Percentiles rank a stretch among this genome's conserved stretches.
Evolutionary conservation across 2,113 vertebrate genomes (phyloP).

Genomic region (Elephas maximus): DNA sequence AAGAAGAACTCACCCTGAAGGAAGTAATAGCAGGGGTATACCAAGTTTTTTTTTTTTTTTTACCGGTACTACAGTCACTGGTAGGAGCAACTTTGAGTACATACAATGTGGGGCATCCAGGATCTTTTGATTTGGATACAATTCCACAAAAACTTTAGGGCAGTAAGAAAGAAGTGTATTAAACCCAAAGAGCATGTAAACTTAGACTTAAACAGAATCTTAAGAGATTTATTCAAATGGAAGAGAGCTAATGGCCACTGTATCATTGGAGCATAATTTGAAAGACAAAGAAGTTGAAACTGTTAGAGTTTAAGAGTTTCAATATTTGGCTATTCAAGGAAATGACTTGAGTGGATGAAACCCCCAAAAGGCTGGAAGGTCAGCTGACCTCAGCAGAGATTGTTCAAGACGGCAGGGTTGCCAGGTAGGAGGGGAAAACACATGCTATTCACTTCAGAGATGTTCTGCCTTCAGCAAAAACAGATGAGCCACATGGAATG

Average conservation of each 20-base stretch:
- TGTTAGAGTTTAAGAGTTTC: not conserved
- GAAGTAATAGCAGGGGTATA: not conserved
- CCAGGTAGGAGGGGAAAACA: not conserved
- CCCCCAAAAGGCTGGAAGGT: not conserved
- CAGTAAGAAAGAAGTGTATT: not conserved
- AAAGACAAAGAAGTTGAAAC: not conserved
- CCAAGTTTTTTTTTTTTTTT: not conserved
- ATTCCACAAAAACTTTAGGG: not conserved
- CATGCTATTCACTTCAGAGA: not conserved
- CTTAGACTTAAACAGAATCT: not conserved
- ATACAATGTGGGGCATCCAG: not conserved
- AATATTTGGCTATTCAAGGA: not conserved
- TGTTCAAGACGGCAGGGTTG: not conserved
- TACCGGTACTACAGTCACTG: not conserved
- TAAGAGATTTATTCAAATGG: not conserved
- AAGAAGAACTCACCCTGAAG: not conserved
- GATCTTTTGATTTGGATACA: not conserved
- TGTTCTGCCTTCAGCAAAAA: not conserved
- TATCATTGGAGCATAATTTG: not conserved
- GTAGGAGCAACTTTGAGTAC: not conserved
- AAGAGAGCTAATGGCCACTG: not conserved
- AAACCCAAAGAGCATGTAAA: not conserved
- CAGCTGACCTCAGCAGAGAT: not conserved
- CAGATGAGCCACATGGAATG: not conserved
- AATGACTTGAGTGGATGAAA: not conserved